Base-by-base conservation (phyloP, 1,140 invertebrate genomes). In the Oedothorax gibbosus region DNA sequence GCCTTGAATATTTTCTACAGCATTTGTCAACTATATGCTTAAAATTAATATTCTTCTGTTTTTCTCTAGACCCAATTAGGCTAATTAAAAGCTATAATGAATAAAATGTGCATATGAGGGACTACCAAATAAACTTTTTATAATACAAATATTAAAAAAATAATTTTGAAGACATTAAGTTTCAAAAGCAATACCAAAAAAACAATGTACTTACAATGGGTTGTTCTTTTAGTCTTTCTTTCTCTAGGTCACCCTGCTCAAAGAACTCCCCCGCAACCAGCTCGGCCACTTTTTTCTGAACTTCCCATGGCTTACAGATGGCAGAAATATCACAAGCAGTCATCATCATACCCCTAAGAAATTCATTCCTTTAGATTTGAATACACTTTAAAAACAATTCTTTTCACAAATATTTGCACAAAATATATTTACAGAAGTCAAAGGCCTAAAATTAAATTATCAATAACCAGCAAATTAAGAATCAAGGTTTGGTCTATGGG, bases 181-280 rank as follows among this genome's bases (percentile, higher is more conserved):
- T 66, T 6, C 12, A 35, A 6, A 66, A 66, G 4, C 12, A 20
- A 20, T 12, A 12, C 10, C 7, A 68, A 14, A 14, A 49, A 9
- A 18, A 10, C 8, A 71, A 71, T 35, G 20, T 81, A 92, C 93
- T 93, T 91, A 96, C 96, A 89, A 96, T 96, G 20, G 96, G 96
- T 84, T 94, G 95, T 75, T 97, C 93, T 78, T 96, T 95, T 21
- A 97, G 91, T 90, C 96, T 93, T 88, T 95, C 92, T 87, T 95
- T 93, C 91, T 97, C 96, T 87, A 97, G 94, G 89, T 98, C 97
- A 50, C 97, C 97, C 90, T 98, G 97, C 87, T 98, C 94, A 91
- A 98, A 99, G 92, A 99, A 99, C 91, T 99, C 97, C 85, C 94
- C 95, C 62, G 96, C 96, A 15, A 99, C 97, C 68, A 98, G 91